Evolutionary conservation across 1,140 invertebrate species (phyloP).

Genomic region (Paraescarpia echinospica): DNA sequence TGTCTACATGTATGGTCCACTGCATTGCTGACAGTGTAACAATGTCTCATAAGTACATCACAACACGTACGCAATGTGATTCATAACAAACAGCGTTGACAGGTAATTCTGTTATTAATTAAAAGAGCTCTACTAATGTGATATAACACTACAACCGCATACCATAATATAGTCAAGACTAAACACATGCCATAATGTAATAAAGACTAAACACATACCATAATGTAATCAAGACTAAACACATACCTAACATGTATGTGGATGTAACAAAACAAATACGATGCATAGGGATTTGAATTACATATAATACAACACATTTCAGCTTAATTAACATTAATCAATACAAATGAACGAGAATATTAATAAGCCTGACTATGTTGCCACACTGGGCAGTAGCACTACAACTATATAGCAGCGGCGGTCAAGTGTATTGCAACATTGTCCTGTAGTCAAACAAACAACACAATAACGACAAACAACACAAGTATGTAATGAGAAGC

Average conservation of each 20-base stretch:
- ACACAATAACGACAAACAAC: background rate
- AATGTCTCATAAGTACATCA: background rate
- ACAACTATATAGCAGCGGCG: background rate
- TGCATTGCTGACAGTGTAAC: background rate
- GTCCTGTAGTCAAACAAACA: background rate
- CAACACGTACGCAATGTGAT: too few species aligned
- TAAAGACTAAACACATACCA: too few species aligned
- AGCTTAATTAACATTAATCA: background rate
- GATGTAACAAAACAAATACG: background rate
- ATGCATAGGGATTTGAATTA: background rate
- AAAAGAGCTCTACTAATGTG: background rate
- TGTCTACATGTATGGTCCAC: background rate
- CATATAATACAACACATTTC: background rate
- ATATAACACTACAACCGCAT: background rate
- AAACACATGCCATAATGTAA: too few species aligned
- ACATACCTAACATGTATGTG: background rate
- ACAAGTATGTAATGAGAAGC: background rate
- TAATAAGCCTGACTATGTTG: background rate
- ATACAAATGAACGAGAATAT: background rate
- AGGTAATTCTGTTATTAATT: background rate
- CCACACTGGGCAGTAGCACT: background rate
- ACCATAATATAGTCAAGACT: background rate
- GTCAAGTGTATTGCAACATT: background rate
- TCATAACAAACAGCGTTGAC: too few species aligned
- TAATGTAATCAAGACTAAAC: background rate